Conservation (phyloP, 2,888 invertebrate genomes). For the Cyrtodaria siliqua region DNA sequence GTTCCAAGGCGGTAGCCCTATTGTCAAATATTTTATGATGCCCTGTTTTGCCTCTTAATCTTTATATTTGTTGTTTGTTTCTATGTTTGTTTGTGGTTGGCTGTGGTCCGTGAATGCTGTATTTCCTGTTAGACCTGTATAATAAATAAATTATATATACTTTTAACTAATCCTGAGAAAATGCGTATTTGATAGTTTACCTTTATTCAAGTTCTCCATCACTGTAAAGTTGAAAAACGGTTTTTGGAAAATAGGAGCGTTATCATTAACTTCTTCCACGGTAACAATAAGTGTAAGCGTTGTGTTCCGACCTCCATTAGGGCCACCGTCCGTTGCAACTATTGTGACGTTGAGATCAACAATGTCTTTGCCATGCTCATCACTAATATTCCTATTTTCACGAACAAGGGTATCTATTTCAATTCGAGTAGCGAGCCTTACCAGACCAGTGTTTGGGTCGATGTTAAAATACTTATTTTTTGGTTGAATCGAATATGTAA, state of each 20-base stretch:
- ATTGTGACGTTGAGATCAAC: slow-evolving; percentile 33
- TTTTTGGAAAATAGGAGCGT: slow-evolving; percentile 57
- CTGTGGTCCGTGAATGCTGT: too few relatives aligned
- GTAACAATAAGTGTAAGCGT: slow-evolving; percentile 34
- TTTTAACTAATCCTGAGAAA: too few relatives aligned
- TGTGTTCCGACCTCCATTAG: slow-evolving; percentile 4
- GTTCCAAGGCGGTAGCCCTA: too few relatives aligned
- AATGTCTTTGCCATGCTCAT: slow-evolving; percentile 24
- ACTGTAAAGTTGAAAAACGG: slow-evolving; percentile 29
- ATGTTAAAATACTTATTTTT: slow-evolving; percentile 35
- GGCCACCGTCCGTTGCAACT: slow-evolving; percentile 52
- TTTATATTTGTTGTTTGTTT: too few relatives aligned
- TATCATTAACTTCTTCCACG: slow-evolving; percentile 63
- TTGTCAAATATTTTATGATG: too few relatives aligned
- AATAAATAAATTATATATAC: too few relatives aligned
- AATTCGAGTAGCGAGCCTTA: slow-evolving; percentile 24
- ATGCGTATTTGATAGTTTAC: too few relatives aligned
- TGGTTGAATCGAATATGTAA: slow-evolving; percentile 38
- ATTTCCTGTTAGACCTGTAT: too few relatives aligned
- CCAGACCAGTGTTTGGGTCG: slow-evolving; percentile 27
- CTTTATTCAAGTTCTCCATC: slow-evolving; percentile 10
- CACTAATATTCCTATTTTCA: background rate
- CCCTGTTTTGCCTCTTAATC: too few relatives aligned
- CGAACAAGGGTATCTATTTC: slow-evolving; percentile 35
- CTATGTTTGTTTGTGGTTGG: too few relatives aligned